These are phyloP conservation scores for Ophion slaviceki DNA, from an alignment of 2,888 invertebrate genomes.

Conservation along the genomic window DNA sequence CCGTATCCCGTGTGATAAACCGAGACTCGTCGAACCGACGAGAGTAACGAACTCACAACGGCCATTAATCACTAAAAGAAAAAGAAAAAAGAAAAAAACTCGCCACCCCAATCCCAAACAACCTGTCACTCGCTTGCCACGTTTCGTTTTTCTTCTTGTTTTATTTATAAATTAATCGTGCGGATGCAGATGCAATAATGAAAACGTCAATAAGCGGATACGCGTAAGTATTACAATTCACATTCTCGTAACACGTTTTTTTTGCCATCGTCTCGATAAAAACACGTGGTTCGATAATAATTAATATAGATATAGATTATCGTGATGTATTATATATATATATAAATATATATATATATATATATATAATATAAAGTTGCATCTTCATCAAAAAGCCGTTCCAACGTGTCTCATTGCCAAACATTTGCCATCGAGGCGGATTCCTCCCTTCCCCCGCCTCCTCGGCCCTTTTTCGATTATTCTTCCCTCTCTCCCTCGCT, in stretches of 20 bases:
- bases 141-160: slow-evolving; percentile 50
- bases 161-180: slow-evolving; percentile 84
- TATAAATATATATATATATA: slow-evolving; percentile 78
- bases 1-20: neutral
- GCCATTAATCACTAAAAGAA: slow-evolving; percentile 30
- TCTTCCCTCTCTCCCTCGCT: slow-evolving; percentile 58
- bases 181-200: slow-evolving; percentile 84
- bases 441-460: neutral
- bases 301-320: slow-evolving; percentile 60
- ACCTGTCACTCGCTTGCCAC: neutral
- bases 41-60: neutral
- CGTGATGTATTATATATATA: slow-evolving; percentile 22
- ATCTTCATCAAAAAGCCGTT: slow-evolving; percentile 73
- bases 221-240: slow-evolving; percentile 81
- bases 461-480: slow-evolving; percentile 36
- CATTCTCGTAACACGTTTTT: slow-evolving; percentile 79
- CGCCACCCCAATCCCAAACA: neutral
- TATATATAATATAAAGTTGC: slow-evolving; percentile 80
- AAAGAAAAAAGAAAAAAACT: neutral
- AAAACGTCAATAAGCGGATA: slow-evolving; percentile 83
- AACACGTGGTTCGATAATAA: slow-evolving; percentile 78
- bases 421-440: neutral
- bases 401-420: slow-evolving; percentile 66
- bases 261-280: slow-evolving; percentile 76
- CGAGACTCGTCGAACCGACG: neutral